Conservation (phyloP, 2,113 vertebrate species). For the Actenoides hombroni region DNA sequence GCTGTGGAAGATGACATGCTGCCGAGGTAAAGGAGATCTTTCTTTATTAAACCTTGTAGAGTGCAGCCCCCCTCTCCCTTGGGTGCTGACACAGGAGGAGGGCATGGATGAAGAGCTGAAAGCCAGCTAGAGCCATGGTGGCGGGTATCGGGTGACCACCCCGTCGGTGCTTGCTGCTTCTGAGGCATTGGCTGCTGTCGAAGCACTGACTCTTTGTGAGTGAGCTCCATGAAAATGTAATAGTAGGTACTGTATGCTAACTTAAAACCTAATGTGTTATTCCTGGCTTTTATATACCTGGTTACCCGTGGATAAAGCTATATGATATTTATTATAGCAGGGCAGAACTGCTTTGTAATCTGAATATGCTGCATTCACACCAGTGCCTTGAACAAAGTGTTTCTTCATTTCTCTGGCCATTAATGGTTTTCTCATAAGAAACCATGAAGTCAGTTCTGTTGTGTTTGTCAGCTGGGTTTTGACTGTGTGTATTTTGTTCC, state of each 20-base stretch:
- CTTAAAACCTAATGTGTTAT: conserved; percentile 54
- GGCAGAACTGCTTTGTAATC: conserved; percentile 59
- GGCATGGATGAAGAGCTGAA: background rate
- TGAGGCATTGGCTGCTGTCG: background rate
- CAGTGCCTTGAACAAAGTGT: conserved; percentile 62
- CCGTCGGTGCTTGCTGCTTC: fast-evolving
- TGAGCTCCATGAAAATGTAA: background rate
- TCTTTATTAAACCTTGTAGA: background rate
- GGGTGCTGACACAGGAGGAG: background rate
- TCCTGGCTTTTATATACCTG: conserved; percentile 62
- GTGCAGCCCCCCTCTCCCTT: background rate
- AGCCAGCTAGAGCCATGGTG: background rate
- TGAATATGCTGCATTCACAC: conserved; percentile 54
- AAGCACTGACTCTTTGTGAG: background rate
- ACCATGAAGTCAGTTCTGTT: conserved; percentile 62
- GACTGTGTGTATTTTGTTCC: conserved; percentile 40
- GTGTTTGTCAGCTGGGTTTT: conserved; percentile 70
- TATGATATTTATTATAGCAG: conserved; percentile 25
- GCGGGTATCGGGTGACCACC: background rate
- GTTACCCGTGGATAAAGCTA: background rate
- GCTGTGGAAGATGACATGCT: fast-evolving
- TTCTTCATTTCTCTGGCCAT: conserved; percentile 66
- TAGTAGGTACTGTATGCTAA: background rate
- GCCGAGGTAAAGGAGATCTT: background rate
- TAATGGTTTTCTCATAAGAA: conserved; percentile 65